Evolutionary conservation across 2,888 invertebrate species (phyloP).

Genomic region (Aleiodes testaceus): DNA sequence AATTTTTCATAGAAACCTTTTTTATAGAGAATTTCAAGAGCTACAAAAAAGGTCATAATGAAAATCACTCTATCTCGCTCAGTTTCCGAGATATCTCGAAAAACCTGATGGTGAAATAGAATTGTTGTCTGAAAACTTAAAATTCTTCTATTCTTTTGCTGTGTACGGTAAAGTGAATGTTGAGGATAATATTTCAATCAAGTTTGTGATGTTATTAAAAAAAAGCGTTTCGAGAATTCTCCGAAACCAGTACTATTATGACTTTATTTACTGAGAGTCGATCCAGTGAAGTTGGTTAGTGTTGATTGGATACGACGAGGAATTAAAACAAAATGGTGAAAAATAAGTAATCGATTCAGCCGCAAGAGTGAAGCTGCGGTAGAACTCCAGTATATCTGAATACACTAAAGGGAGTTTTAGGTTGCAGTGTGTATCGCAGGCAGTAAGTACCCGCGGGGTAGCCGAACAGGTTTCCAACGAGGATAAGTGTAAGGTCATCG

Average conservation of each 20-base stretch:
- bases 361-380: slow-evolving; percentile 56
- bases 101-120: no score
- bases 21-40: no score
- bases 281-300: slow-evolving; percentile 23
- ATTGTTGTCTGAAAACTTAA: no score
- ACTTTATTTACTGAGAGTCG: slow-evolving; percentile 27
- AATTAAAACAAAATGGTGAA: slow-evolving; percentile 68
- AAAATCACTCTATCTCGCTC: no score
- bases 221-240: neutral
- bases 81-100: no score
- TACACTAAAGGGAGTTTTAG: slow-evolving; percentile 44
- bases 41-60: no score
- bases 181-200: no score
- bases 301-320: slow-evolving; percentile 43
- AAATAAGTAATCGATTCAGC: slow-evolving; percentile 73
- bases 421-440: slow-evolving; percentile 46
- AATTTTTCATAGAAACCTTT: no score
- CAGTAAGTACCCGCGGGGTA: slow-evolving; percentile 59
- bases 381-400: slow-evolving; percentile 40
- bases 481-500: slow-evolving; percentile 68
- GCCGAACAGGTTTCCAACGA: slow-evolving; percentile 67
- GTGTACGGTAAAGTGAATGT: no score
- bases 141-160: no score
- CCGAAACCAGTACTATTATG: neutral
- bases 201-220: no score